Evolutionary conservation across 2,888 invertebrate genomes (phyloP).

Genomic region (Alentia gelatinosa): DNA sequence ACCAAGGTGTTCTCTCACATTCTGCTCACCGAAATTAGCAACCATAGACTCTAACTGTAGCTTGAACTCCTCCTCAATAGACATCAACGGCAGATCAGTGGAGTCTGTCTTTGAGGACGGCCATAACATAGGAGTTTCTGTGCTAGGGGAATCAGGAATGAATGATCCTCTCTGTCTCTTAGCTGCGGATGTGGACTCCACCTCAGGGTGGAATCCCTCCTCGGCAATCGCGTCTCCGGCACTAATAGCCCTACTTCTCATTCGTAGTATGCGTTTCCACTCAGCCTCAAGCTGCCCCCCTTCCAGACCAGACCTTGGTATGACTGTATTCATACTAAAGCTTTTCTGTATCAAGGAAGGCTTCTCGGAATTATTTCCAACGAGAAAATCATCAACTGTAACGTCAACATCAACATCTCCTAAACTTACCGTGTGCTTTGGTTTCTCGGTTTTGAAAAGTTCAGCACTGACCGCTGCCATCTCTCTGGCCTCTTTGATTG

Average conservation of each 20-base stretch:
- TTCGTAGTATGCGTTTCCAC: neutral
- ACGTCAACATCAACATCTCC: slow-evolving; percentile 35
- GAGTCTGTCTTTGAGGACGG: neutral
- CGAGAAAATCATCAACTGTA: neutral
- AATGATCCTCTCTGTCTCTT: neutral
- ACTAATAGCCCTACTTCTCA: neutral
- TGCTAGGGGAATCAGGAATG: neutral
- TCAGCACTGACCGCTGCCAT: slow-evolving; percentile 24
- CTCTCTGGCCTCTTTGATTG: neutral
- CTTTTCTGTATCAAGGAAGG: neutral
- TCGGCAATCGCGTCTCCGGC: neutral
- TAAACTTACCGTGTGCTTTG: slow-evolving; percentile 42
- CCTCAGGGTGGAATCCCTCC: slow-evolving; percentile 25
- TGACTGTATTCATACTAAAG: slow-evolving; percentile 2
- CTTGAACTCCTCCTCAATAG: slow-evolving; percentile 33
- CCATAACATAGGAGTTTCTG: neutral
- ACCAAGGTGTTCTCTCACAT: slow-evolving; percentile 34
- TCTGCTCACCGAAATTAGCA: slow-evolving; percentile 31
- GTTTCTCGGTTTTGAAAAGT: neutral
- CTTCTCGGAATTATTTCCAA: neutral
- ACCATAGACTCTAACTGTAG: slow-evolving; percentile 34
- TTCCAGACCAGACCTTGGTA: slow-evolving; percentile 10
- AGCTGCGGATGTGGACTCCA: neutral
- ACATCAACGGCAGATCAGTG: neutral
- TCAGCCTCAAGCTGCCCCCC: slow-evolving; percentile 32